These are phyloP conservation scores for Morbakka virulenta DNA, from an alignment of 30 jellyfish, hydroid and myxozoan species.

Conservation along the genomic window DNA sequence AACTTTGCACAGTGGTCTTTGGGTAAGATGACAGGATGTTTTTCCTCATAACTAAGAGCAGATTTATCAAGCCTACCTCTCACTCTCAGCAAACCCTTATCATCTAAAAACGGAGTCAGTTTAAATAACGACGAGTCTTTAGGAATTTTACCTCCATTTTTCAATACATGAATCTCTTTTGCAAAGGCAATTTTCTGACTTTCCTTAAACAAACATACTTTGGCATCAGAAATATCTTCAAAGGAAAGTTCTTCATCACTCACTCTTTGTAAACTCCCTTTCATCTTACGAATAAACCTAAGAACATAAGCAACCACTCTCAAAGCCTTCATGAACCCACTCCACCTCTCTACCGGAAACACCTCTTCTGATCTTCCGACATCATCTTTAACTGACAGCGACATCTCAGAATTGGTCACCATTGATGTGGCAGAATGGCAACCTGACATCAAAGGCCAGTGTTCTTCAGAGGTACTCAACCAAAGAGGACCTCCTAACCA, in stretches of 20 bases:
- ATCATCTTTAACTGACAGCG: neutral
- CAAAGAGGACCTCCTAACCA: neutral
- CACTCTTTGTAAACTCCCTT: neutral
- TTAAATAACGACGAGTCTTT: neutral
- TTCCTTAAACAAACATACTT: conserved; percentile 21
- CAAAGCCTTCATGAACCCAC: neutral
- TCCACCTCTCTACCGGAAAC: neutral
- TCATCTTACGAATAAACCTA: conserved; percentile 5
- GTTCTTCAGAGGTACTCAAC: neutral
- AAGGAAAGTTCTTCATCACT: neutral
- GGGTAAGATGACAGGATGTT: conserved; percentile 27
- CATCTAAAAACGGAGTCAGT: neutral
- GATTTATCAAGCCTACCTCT: conserved; percentile 35
- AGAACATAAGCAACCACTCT: conserved; percentile 13
- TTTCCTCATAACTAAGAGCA: neutral
- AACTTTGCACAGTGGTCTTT: conserved; percentile 3
- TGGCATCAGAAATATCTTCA: conserved; percentile 13
- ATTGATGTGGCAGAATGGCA: neutral
- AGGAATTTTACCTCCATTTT: neutral
- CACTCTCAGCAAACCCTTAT: conserved; percentile 14
- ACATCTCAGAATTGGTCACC: neutral
- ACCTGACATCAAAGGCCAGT: too few relatives aligned
- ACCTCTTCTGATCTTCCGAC: neutral
- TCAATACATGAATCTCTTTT: neutral
- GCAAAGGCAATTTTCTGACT: neutral